Conservation (phyloP, 2,888 invertebrate genomes). For the Erebia palarica region DNA sequence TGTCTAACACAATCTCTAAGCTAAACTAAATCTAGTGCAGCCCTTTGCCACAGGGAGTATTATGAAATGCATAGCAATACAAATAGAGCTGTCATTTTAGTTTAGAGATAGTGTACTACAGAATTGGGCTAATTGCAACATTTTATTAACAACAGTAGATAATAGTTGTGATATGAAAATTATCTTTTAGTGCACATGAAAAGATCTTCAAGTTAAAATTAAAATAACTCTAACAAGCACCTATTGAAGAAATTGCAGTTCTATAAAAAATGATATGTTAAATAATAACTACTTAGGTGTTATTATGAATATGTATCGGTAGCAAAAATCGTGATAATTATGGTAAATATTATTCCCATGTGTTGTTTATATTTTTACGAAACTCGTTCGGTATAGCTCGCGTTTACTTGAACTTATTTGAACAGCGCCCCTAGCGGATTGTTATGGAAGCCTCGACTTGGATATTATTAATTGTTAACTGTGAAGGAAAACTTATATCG, state of each 20-base stretch:
- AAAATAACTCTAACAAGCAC: background rate
- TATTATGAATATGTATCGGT: background rate
- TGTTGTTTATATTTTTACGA: background rate
- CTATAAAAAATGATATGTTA: conserved; percentile 8
- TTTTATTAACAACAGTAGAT: background rate
- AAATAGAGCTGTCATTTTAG: too few relatives aligned
- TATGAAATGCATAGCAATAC: too few relatives aligned
- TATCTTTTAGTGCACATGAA: background rate
- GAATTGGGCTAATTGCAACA: background rate
- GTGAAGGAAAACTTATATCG: background rate
- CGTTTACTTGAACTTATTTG: background rate
- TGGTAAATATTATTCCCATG: background rate
- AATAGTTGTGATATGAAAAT: conserved; percentile 2
- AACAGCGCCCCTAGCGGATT: background rate
- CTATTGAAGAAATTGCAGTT: background rate
- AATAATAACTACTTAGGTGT: conserved; percentile 1
- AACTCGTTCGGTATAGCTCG: background rate
- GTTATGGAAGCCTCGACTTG: background rate
- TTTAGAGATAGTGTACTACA: too few relatives aligned
- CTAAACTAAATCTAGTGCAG: too few relatives aligned
- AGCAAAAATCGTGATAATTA: background rate
- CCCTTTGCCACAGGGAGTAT: too few relatives aligned
- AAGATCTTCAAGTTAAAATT: too few relatives aligned
- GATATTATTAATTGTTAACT: background rate
- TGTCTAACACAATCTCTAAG: too few relatives aligned